These are phyloP conservation scores for Brachypalpus laphriformis DNA, from an alignment of 2,888 invertebrate genomes.

Conservation along the genomic window DNA sequence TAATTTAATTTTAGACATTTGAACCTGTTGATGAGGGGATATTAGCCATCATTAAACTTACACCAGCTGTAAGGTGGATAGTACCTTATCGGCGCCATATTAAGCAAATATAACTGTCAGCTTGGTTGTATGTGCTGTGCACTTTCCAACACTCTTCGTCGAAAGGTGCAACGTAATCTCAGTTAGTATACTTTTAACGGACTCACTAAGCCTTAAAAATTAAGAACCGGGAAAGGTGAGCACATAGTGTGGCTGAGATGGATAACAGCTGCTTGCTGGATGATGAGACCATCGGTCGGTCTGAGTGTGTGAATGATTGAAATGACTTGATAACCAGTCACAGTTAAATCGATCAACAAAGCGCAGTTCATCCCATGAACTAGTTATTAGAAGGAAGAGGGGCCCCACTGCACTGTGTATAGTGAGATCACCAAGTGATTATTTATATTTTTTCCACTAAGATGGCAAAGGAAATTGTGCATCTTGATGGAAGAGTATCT, in stretches of 20 bases:
- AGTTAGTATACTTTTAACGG: conserved; percentile 51
- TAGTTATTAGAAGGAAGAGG: conserved; percentile 24
- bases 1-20: conserved; percentile 65
- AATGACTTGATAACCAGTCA: conserved; percentile 56
- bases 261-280: not conserved
- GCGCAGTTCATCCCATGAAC: conserved; percentile 48
- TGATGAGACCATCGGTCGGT: conserved; percentile 7
- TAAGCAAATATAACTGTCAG: conserved; percentile 65
- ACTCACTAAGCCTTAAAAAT: conserved; percentile 28
- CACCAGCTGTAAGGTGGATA: not conserved
- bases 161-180: conserved; percentile 22
- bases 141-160: conserved; percentile 19
- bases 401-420: not conserved
- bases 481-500: not conserved
- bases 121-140: not conserved
- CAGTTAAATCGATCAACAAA: conserved; percentile 65
- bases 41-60: conserved; percentile 59
- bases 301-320: conserved; percentile 28
- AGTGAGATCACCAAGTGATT: not conserved
- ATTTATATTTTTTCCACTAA: conserved; percentile 9
- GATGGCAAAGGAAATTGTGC: not conserved
- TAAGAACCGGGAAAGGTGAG: conserved; percentile 27
- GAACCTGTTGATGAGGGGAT: conserved; percentile 52
- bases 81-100: conserved; percentile 50
- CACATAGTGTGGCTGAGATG: not conserved